Base-by-base conservation (phyloP, 2,888 invertebrate genomes). In the Atrina japonica region DNA sequence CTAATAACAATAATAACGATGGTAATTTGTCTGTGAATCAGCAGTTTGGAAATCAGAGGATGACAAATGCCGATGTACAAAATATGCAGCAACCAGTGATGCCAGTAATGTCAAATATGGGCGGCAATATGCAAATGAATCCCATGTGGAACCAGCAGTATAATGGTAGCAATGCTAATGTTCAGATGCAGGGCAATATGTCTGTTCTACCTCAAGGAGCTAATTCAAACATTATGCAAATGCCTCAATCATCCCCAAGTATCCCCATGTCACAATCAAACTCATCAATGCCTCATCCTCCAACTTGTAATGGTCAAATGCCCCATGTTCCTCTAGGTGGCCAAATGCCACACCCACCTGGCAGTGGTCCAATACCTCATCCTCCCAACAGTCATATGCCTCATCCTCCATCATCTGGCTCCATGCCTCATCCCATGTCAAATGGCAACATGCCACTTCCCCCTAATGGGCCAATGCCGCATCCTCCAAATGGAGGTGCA, bases 201-300 rank as follows among this genome's bases (percentile, higher is more conserved):
- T 60, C 60, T 23, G 52, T 43, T 60, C 53, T 67, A 67, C 71
- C 66, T 49, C 63, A 56, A 43, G 56, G 61, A 25, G 30, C 23
- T 14, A 40, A 45, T 40, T 41, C 58, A 21, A 58, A 43, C 55
- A 56, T 55, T 27, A 75, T 76, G 70, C 79, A 69, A 49, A 66
- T 74, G 55, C 74, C 74, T 16, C 77, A 76, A 21, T 73, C 74
- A 49, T 73, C 77, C 40, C 43, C 65, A 11, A 70, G 29, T 35
- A 52, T 27, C 21, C 53, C 25, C 29, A 45, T 35, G 11, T 11
- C 35, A 35, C 35, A 35, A 35, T 35, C 35, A 35, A 35, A 35
- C 35, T 11, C 56, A 52, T 58, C 58, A 29, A 70, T 75, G 29
- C 72, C 67, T 23, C 71, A 67, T 27, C 76, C 75, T 27, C 76